Evolutionary conservation across 2,888 invertebrate species (phyloP).

Genomic region (Drosophila acutilabella): DNA sequence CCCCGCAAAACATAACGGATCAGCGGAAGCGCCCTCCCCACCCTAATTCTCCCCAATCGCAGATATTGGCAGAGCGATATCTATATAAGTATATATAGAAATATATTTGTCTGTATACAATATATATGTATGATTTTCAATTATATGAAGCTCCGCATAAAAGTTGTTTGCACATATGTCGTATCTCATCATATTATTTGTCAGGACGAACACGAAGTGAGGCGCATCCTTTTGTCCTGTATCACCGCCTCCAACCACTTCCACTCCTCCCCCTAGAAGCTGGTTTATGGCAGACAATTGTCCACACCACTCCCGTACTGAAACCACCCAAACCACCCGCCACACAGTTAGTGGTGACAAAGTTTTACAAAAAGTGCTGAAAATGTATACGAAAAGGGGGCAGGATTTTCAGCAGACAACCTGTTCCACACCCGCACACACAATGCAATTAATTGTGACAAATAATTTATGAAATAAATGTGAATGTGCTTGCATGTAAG

Average conservation of each 20-base stretch:
- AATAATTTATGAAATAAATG: conserved; percentile 81
- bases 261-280: conserved; percentile 12
- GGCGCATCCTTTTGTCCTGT: conserved; percentile 74
- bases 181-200: conserved; percentile 85
- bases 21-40: conserved; percentile 14
- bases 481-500: conserved; percentile 6
- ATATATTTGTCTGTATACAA: conserved; percentile 1
- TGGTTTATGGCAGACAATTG: conserved; percentile 33
- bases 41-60: neutral
- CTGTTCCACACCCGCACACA: conserved; percentile 60
- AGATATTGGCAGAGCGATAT: conserved; percentile 36
- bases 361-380: conserved; percentile 63
- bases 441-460: conserved; percentile 84
- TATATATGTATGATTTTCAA: conserved; percentile 81
- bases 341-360: conserved; percentile 70
- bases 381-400: conserved; percentile 38
- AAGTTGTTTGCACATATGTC: conserved; percentile 85
- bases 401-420: conserved; percentile 23
- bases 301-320: conserved; percentile 17
- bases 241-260: no score
- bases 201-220: conserved; percentile 57
- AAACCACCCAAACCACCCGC: conserved; percentile 23
- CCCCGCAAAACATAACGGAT: conserved; percentile 76
- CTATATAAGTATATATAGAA: conserved; percentile 27
- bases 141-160: conserved; percentile 81